A percentile compares a stretch with the other conserved stretches of the same genome.
These are phyloP conservation scores for Upupa epops DNA, from an alignment of 2,113 vertebrate genomes.

Conservation along the genomic window DNA sequence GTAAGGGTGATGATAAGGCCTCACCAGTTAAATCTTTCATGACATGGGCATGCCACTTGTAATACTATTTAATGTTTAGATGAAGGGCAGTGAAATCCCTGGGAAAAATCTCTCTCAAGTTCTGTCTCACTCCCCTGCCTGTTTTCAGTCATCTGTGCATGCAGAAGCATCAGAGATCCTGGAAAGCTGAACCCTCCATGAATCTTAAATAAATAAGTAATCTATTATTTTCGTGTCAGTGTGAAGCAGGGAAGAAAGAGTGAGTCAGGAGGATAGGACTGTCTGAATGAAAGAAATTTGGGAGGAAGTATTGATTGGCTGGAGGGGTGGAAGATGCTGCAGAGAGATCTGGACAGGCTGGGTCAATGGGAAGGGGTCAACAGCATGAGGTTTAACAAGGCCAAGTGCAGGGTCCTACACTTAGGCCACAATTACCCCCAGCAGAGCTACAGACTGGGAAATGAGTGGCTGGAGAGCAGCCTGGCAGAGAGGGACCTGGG, in stretches of 20 bases:
- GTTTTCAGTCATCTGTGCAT: not conserved
- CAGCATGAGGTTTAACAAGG: too few species aligned
- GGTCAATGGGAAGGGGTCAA: too few species aligned
- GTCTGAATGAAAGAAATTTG: too few species aligned
- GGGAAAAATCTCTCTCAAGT: not conserved
- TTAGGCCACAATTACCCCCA: too few species aligned
- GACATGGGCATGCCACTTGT: not conserved
- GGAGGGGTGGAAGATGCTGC: too few species aligned
- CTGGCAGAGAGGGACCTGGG: too few species aligned
- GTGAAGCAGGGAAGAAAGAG: not conserved
- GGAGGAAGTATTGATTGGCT: too few species aligned
- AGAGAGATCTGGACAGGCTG: too few species aligned
- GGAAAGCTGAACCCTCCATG: fast-evolving
- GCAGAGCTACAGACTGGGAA: too few species aligned
- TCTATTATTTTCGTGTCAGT: not conserved
- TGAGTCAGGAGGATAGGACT: not conserved
- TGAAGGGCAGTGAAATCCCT: not conserved
- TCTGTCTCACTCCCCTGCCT: not conserved
- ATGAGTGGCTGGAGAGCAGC: too few species aligned
- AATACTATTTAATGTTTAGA: not conserved
- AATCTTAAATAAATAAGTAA: not conserved
- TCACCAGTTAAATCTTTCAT: not conserved
- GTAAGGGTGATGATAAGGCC: not conserved
- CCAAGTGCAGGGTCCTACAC: too few species aligned
- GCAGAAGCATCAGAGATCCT: not conserved